These are phyloP conservation scores for Zosterops japonicus DNA, from an alignment of 2,113 vertebrate genomes.

Conservation along the genomic window DNA sequence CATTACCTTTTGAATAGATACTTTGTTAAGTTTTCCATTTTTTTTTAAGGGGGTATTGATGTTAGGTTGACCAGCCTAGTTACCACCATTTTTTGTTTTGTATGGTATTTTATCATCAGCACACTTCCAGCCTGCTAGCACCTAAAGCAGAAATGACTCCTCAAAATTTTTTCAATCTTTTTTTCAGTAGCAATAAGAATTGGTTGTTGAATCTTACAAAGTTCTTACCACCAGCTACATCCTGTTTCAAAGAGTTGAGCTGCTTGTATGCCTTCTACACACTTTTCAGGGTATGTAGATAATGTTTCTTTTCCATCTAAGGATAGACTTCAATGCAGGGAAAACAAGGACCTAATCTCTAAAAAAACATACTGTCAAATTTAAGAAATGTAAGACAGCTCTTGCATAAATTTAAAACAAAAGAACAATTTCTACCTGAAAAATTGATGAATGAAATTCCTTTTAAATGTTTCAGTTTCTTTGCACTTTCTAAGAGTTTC, in stretches of 20 bases:
- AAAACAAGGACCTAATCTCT: neutral
- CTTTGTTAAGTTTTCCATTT: neutral
- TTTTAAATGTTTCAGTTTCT: neutral
- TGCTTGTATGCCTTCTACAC: neutral
- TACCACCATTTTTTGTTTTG: neutral
- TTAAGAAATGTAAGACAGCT: neutral
- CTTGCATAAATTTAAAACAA: neutral
- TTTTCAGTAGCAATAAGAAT: neutral
- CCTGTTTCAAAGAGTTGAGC: neutral
- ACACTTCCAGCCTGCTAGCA: neutral
- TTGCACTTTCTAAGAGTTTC: neutral
- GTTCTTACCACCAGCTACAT: neutral
- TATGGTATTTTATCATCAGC: neutral
- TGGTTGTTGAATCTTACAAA: neutral
- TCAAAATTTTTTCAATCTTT: accelerated
- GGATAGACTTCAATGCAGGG: neutral
- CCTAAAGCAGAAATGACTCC: neutral
- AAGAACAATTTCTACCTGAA: neutral
- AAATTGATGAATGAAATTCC: neutral
- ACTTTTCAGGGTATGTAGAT: neutral
- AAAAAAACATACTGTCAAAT: neutral
- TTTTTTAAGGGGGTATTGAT: neutral
- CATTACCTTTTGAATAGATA: neutral
- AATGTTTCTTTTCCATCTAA: neutral
- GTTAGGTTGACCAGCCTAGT: neutral